Conservation (phyloP, 2,888 invertebrate species). For the Pheosia tremula region DNA sequence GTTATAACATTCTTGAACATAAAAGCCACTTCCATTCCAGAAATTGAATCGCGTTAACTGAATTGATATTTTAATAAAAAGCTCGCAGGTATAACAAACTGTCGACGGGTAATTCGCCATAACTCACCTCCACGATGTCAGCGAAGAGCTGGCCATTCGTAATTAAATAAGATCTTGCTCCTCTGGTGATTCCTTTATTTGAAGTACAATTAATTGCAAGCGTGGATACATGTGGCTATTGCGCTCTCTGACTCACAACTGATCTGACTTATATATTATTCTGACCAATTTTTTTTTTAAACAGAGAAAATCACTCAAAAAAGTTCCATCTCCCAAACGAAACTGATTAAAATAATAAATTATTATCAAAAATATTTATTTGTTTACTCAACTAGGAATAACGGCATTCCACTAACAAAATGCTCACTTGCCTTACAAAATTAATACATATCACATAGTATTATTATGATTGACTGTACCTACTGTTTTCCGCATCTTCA, state of each 20-base stretch:
- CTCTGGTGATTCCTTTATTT: conserved; percentile 23
- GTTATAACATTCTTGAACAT: not conserved
- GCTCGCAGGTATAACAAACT: not conserved
- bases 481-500: conserved; percentile 30
- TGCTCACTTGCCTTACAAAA: too few species aligned
- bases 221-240: not conserved
- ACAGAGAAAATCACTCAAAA: too few species aligned
- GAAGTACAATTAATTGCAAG: not conserved
- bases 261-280: too few species aligned
- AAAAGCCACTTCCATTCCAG: conserved; percentile 15
- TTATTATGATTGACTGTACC: conserved; percentile 3
- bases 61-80: conserved; percentile 39
- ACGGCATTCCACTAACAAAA: too few species aligned
- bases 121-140: conserved; percentile 43
- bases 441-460: too few species aligned
- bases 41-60: conserved; percentile 33
- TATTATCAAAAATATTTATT: too few species aligned
- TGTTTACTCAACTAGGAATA: too few species aligned
- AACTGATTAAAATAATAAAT: too few species aligned
- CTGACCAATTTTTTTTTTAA: too few species aligned
- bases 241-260: too few species aligned
- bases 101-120: conserved; percentile 39
- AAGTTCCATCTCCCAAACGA: too few species aligned
- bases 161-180: conserved; percentile 36
- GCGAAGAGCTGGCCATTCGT: conserved; percentile 35